These are phyloP conservation scores for Lasioglossum lativentre DNA, from an alignment of 2,888 invertebrate genomes.

Conservation along the genomic window DNA sequence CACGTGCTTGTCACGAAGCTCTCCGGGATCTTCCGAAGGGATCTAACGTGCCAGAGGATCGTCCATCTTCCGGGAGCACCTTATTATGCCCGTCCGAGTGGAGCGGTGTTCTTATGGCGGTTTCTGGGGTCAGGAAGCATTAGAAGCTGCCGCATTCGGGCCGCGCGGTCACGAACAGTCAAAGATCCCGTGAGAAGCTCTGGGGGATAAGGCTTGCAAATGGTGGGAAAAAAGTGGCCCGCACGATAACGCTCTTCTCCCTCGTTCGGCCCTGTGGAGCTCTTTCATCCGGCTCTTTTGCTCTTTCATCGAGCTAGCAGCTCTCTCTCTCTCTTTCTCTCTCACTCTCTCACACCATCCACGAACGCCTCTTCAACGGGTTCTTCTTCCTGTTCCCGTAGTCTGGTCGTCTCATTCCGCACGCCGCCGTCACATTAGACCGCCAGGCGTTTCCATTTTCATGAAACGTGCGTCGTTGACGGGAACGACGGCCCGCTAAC, in stretches of 20 bases:
- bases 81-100: conserved; percentile 60
- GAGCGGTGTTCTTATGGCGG: conserved; percentile 57
- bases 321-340: not conserved
- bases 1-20: not conserved
- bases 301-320: not conserved
- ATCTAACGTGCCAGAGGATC: conserved; percentile 52
- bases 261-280: not conserved
- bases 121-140: conserved; percentile 51
- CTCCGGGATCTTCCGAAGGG: conserved; percentile 1
- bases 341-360: not conserved
- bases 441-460: conserved; percentile 67
- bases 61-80: conserved; percentile 58
- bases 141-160: conserved; percentile 25
- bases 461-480: conserved; percentile 61
- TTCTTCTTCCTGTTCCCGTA: conserved; percentile 12
- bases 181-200: conserved; percentile 35
- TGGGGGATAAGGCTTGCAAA: conserved; percentile 64
- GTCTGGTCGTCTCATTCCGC: conserved; percentile 1
- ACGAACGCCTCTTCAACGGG: not conserved
- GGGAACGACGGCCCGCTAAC: conserved; percentile 47
- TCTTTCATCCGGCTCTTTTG: not conserved
- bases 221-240: conserved; percentile 64
- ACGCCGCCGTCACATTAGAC: conserved; percentile 71
- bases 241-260: conserved; percentile 63
- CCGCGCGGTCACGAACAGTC: conserved; percentile 48